Evolutionary conservation across 92 coral and sea anemone genomes (phyloP).

Genomic region (Desmophyllum pertusum): DNA sequence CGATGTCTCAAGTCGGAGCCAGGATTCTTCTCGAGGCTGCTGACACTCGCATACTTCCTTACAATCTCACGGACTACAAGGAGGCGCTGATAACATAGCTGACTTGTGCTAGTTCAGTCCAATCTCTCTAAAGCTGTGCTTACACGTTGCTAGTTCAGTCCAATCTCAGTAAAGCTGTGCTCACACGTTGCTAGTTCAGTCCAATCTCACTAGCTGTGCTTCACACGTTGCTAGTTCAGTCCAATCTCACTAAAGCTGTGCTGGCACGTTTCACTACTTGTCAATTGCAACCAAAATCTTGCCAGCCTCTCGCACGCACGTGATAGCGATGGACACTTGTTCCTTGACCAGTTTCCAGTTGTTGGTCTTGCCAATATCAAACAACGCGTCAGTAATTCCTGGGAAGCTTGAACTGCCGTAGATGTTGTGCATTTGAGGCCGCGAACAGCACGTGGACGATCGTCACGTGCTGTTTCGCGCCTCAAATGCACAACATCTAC

Average conservation of each 20-base stretch:
- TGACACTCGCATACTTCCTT: slow-evolving; percentile 70
- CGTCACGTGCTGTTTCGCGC: slow-evolving; percentile 91
- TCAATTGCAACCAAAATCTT: slow-evolving; percentile 47
- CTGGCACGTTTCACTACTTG: not conserved
- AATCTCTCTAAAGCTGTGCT: no score
- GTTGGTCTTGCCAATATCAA: slow-evolving; percentile 56
- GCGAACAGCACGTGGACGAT: slow-evolving; percentile 87
- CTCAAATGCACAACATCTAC: slow-evolving; percentile 65
- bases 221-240: not conserved
- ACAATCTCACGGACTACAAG: slow-evolving; percentile 57
- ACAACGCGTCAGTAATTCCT: slow-evolving; percentile 77
- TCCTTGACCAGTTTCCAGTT: slow-evolving; percentile 77
- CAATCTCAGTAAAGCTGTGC: no score
- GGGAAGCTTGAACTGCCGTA: slow-evolving; percentile 89
- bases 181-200: no score
- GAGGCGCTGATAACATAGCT: slow-evolving; percentile 23
- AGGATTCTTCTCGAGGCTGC: slow-evolving; percentile 62
- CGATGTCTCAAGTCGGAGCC: slow-evolving; percentile 67
- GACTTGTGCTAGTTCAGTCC: no score
- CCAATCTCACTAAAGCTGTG: not conserved
- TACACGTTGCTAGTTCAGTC: slow-evolving; percentile 39
- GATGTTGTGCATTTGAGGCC: slow-evolving; percentile 64
- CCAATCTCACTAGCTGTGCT: no score
- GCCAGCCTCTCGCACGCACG: slow-evolving; percentile 69
- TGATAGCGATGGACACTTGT: slow-evolving; percentile 65